Base-by-base conservation (phyloP, 2,888 invertebrate genomes). In the Ferrisia virgata region DNA sequence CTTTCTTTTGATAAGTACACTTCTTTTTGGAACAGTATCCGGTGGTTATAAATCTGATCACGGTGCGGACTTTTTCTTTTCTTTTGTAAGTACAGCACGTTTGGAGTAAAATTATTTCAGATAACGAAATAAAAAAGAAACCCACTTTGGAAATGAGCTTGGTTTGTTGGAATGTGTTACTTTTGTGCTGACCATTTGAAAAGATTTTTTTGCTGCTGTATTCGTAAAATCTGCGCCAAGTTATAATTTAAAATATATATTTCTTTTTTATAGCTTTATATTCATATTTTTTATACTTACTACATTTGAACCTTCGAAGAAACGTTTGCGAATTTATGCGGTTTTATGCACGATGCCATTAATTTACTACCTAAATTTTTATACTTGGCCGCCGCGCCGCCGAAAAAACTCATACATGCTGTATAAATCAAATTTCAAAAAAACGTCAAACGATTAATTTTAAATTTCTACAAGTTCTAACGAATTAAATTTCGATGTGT, bases 151-250 rank as follows among this genome's bases (percentile, higher is more conserved):
- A 76, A 76, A 76, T 36, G 28, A 76, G 18, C 72, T 18, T 5
- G 64, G 64, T 76, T 76, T 36, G 69, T 76, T 76, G 33, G 72
- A 76, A 76, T 76, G 72, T 36, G 72, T 76, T 76, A 76, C 33
- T 76, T 76, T 33, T 64, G 64, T 64, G 64, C 64, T 64, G 64
- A 64, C 64, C 64, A 11, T 64, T 64, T 64, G 64, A 64, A 64
- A 64, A 28, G 64, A 28, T 64, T 64, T 64, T 64, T 64, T 64
- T 28, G n/a, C 64, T 64, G 64, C 64, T 28, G 31, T 28, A 64
- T 64, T 64, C 15, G 64, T 64, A 25, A 64, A 64, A 64, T 64
- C 64, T 64, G 28, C 64, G 64, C 64, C 64, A 64, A 64, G 28
- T 28, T 15, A 64, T 64, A 64, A 64, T 64, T 64, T 28, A 64